Conservation (phyloP, 2,888 invertebrate genomes). For the Heterodera filipjevi region DNA sequence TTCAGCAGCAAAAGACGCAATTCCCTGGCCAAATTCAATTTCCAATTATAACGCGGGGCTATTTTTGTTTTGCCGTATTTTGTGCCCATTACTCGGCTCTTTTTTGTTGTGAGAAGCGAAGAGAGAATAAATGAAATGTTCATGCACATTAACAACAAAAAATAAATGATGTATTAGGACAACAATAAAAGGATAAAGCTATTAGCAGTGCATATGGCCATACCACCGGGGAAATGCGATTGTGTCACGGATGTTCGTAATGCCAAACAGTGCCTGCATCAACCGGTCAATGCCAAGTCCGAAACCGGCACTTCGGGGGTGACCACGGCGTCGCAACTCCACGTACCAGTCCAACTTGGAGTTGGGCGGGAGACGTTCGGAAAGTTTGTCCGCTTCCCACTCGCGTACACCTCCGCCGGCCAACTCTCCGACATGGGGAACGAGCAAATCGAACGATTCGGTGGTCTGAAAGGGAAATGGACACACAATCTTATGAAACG, state of each 20-base stretch:
- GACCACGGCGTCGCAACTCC: constrained; percentile 77
- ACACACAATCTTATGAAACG: too few species aligned
- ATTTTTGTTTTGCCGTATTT: background rate
- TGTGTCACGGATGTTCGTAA: constrained; percentile 88
- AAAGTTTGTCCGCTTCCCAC: constrained; percentile 33
- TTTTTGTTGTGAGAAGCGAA: background rate
- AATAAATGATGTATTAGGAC: background rate
- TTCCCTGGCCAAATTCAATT: constrained; percentile 2
- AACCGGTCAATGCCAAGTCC: constrained; percentile 93
- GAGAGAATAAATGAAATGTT: background rate
- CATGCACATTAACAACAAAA: background rate
- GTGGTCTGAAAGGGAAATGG: constrained; percentile 63
- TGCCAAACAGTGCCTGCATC: constrained; percentile 74
- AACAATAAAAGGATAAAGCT: background rate
- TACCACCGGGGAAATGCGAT: constrained; percentile 93
- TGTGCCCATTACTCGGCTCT: background rate
- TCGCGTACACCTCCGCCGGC: constrained; percentile 88
- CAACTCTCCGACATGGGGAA: constrained; percentile 87
- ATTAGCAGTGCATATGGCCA: constrained; percentile 52
- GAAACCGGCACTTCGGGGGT: constrained; percentile 88
- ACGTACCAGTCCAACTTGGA: constrained; percentile 57
- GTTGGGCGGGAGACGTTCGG: background rate
- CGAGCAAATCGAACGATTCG: constrained; percentile 79
- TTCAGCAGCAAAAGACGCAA: background rate
- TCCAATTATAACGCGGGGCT: background rate